Base-by-base conservation (phyloP, 1,140 invertebrate species). In the Sycophaga agraensis region DNA sequence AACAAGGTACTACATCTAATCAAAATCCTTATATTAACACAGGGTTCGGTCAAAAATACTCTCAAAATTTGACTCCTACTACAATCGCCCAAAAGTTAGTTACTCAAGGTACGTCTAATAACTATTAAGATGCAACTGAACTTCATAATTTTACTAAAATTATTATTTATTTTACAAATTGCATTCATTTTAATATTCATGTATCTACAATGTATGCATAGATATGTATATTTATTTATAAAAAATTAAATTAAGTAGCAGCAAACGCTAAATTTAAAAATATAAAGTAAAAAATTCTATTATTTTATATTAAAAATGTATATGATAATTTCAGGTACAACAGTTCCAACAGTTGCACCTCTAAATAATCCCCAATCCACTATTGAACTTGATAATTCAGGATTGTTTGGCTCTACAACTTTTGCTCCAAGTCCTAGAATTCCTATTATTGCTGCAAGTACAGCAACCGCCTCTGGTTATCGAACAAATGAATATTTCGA, bases 401-500 rank as follows among this genome's bases (percentile, higher is more conserved):
- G 45, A 40, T 4, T 62, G 24, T 56, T 49, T 37, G 59, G 59
- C 21, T 6, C 40, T 1, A 17, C 58, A 21, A 40, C 46, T 16
- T 6, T 21, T 40, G 48, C 17, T 11, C 2, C 48, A 2, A n/a
- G 16, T 21, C 17, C 5, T 2, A 28, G 12, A 7, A 5, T 31
- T 17, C 43, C 59, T 21, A 61, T 21, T 22, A 35, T 16, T 8
- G 7, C 11, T 3, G n/a, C 49, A 46, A 37, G 53, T 37, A 51
- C 45, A 4, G n/a, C n/a, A n/a, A n/a, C n/a, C n/a, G n/a, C n/a
- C n/a, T n/a, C n/a, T n/a, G 63, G 60, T 6, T 78, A 76, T 45
- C 71, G 65, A 40, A 73, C 67, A 0, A 75, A 73, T 45, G 73
- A 70, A 24, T 75, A 76, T 53, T 57, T 72, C 16, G 73, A 74